Evolutionary conservation across 2,888 invertebrate genomes (phyloP), one percentile per base, ranked within the genome.

Genomic region (Pollenia griseotomentosa): DNA sequence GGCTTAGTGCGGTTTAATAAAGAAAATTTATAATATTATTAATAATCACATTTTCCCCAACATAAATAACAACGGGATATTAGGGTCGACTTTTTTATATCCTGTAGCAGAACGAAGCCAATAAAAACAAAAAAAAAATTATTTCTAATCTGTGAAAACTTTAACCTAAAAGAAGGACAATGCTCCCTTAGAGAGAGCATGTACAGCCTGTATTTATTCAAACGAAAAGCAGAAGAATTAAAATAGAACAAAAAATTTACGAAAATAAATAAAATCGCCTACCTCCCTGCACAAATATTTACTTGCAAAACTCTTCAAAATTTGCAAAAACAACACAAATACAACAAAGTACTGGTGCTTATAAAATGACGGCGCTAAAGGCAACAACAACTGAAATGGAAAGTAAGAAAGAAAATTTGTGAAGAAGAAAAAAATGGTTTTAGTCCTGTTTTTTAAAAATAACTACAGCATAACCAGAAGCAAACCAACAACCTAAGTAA

Each of bases 251-350:
- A 19, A 23, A 19, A 11, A 63, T 2, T n/a, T 6, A 42, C 5
- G 5, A 63, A 10, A 42, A n/a, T 42, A 63, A 63, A 65, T 44
- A 65, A 44, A 12, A 44, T 2, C 11, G 11, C 44, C 19, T 44
- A 19, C 55, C 19, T 55, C 14, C 19, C 55, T 44, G 48, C 19
- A 48, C 14, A 71, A 71, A 71, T 71, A 71, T 71, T 57, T 71
- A 44, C 71, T 44, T 57, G 55, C 42, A 42, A 71, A 57, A 42
- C 23, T 59, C 23, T 71, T 59, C 19, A 19, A 71, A 46, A 73
- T 73, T 59, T 73, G 46, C 71, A 73, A 73, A 14, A 73, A 53
- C 73, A 14, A 0, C 44, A 73, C 4, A 73, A 73, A 73, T 8
- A 44, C 33, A 33, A 33, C 33, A 33, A 33, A 33, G 2, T 12